These are phyloP conservation scores for Sebastes vulpes DNA, from an alignment of 2,797 vertebrate genomes.

Conservation along the genomic window DNA sequence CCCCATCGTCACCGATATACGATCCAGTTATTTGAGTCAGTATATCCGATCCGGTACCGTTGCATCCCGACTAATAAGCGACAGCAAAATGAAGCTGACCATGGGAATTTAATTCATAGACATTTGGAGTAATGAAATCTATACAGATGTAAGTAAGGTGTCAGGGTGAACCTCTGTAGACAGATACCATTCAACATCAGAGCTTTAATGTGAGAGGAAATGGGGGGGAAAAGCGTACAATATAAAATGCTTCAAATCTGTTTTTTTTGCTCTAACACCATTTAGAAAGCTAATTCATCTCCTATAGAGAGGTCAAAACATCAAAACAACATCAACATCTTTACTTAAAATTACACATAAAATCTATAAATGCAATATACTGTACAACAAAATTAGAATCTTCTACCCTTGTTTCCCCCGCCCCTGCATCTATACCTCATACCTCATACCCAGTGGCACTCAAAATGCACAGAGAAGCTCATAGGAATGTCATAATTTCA, in stretches of 20 bases:
- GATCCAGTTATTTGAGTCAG: too few relatives aligned
- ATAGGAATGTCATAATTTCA: constrained; percentile 59
- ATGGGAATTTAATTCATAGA: constrained; percentile 50
- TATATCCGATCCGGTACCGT: too few relatives aligned
- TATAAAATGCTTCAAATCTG: not conserved
- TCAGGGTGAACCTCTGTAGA: not conserved
- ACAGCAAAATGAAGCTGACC: constrained; percentile 41
- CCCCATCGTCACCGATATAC: too few relatives aligned
- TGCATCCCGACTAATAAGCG: constrained; percentile 40
- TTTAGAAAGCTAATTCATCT: not conserved
- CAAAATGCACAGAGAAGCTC: constrained; percentile 31
- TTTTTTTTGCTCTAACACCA: not conserved
- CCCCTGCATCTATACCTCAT: not conserved
- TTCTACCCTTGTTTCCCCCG: not conserved
- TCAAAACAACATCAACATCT: not conserved
- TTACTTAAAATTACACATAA: not conserved
- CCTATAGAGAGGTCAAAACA: not conserved
- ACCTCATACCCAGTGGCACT: constrained; percentile 12
- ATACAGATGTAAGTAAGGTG: constrained; percentile 43
- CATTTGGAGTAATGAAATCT: constrained; percentile 57
- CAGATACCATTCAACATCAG: constrained; percentile 19
- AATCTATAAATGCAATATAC: not conserved
- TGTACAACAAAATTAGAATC: not conserved
- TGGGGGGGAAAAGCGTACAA: not conserved
- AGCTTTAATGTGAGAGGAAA: not conserved